These are phyloP conservation scores for Colius striatus DNA, from an alignment of 2,113 vertebrate genomes.

Conservation along the genomic window DNA sequence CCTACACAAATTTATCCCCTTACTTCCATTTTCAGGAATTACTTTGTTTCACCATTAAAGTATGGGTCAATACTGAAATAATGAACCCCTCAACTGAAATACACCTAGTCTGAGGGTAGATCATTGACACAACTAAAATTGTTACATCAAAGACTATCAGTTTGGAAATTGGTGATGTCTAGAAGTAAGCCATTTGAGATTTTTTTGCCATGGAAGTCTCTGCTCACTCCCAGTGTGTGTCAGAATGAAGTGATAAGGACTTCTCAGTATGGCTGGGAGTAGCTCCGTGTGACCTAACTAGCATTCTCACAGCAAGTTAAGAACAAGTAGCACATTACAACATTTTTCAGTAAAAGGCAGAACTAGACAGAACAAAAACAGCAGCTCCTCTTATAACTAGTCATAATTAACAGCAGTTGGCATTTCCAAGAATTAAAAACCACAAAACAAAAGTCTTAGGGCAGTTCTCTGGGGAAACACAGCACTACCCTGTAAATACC, in stretches of 20 bases:
- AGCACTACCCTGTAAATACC: neutral
- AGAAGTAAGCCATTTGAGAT: neutral
- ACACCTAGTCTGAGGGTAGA: neutral
- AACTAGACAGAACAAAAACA: neutral
- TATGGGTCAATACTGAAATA: neutral
- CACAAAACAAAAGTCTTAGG: neutral
- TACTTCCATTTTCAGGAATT: neutral
- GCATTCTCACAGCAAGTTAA: neutral
- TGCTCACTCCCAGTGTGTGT: neutral
- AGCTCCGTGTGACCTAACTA: neutral
- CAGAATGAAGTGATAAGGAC: neutral
- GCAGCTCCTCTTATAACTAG: neutral
- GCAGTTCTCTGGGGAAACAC: neutral
- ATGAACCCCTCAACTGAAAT: neutral
- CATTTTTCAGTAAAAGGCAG: neutral
- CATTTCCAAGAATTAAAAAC: neutral
- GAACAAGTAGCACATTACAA: neutral
- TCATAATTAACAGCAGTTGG: neutral
- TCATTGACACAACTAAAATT: neutral
- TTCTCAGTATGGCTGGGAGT: neutral
- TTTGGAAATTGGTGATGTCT: neutral
- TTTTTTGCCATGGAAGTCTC: neutral
- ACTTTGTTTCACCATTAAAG: neutral
- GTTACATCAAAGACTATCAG: neutral
- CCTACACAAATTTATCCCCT: neutral